Conservation (phyloP, 2,113 vertebrate species). For the Varanus komodoensis region DNA sequence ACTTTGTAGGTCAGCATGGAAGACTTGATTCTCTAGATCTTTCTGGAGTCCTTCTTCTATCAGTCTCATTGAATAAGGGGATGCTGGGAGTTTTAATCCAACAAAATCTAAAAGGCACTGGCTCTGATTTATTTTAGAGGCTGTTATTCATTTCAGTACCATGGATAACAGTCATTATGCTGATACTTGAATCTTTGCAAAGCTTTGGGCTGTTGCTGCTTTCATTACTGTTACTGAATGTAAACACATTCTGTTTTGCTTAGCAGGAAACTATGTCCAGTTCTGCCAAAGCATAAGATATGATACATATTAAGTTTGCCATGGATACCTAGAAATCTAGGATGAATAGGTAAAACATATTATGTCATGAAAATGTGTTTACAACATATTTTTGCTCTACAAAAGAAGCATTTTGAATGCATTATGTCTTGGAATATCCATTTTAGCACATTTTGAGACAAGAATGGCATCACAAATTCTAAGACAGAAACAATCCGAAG, state of each 20-base stretch:
- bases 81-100: too few relatives aligned
- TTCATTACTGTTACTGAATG: background rate
- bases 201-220: background rate
- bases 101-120: too few relatives aligned
- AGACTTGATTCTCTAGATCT: too few relatives aligned
- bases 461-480: too few relatives aligned
- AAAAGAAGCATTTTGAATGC: too few relatives aligned
- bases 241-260: background rate
- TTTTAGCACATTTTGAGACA: too few relatives aligned
- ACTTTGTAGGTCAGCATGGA: background rate
- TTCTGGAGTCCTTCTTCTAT: too few relatives aligned
- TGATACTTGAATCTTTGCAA: background rate
- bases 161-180: background rate
- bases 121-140: background rate
- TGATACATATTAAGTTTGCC: background rate
- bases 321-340: background rate
- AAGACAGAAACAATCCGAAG: too few relatives aligned
- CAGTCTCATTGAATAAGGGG: too few relatives aligned
- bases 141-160: background rate
- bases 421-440: too few relatives aligned
- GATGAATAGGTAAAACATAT: background rate
- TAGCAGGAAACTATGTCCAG: background rate
- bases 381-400: background rate
- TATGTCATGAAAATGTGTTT: too few relatives aligned
- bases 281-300: background rate